Evolutionary conservation across 2,797 vertebrate genomes (phyloP), one percentile per base, ranked within the genome.

Genomic region (Poeciliopsis infans): DNA sequence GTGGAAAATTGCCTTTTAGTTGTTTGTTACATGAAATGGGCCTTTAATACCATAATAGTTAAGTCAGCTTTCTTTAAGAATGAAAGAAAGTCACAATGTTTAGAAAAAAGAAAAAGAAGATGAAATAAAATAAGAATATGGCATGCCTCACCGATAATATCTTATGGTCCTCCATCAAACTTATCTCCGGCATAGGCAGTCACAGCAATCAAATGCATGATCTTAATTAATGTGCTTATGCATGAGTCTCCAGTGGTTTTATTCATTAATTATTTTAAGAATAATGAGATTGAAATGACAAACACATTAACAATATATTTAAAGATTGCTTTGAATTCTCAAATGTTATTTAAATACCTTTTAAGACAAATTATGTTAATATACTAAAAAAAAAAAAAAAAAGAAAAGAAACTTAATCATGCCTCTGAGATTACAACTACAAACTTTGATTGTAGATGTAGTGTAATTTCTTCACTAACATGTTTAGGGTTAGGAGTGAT

Each of bases 1-100:
- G 84, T 84, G 69, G 80, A 84, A 91, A 88, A 92, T 88, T 79
- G 69, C 86, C 86, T 86, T 80, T 79, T 74, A 78, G 91, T 82
- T 83, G 91, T 80, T 83, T 85, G 74, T 90, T 90, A 91, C 72
- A 89, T 92, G 79, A 85, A 61, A 47, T 83, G 57, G 77, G 84
- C 74, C 84, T 92, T 89, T 88, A 87, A 89, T 85, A 86, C 20
- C 23, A 57, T 81, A 84, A 79, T 73, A 81, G 72, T 74, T 69
- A 72, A 41, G 36, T 55, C 43, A 53, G 72, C 76, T 86, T 83
- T 78, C 70, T 47, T 53, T 83, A 80, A 87, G n/a, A 46, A 78
- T 74, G 45, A 75, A 64, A 79, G 74, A 83, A 73, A 76, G 68
- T 51, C 28, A 73, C 28, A 10, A 47, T 13, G 47, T 57, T 43